phyloP scores from a whole-genome alignment of 1,140 invertebrate genomes.

The Leptopilina clavipes region DNA sequence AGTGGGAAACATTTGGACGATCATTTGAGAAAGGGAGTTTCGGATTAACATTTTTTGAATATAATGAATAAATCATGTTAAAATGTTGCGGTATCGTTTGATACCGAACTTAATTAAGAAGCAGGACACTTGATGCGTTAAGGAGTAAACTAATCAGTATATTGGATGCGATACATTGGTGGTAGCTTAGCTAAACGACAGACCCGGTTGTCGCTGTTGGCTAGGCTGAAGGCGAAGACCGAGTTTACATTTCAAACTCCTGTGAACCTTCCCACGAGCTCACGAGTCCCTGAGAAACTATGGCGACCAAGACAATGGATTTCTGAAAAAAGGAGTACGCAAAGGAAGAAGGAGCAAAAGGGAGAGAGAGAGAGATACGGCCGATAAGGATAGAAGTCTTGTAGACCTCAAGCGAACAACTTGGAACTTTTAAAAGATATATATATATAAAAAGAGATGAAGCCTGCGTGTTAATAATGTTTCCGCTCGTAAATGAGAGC shows the following conservation, averaged over 20 bases:
- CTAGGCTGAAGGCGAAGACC: conserved; percentile 42
- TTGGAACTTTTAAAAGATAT: conserved; percentile 38
- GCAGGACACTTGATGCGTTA: conserved; percentile 45
- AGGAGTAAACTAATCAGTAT: conserved; percentile 55
- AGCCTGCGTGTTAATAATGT: conserved; percentile 67
- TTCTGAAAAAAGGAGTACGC: conserved; percentile 49
- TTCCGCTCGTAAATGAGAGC: conserved; percentile 69
- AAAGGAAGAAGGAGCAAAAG: conserved; percentile 34
- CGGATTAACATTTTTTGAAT: conserved; percentile 43
- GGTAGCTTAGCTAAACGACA: not conserved
- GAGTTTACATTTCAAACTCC: conserved; percentile 69
- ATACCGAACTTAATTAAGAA: conserved; percentile 66
- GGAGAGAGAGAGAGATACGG: conserved; percentile 38
- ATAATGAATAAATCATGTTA: conserved; percentile 60
- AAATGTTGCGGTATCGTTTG: conserved; percentile 36
- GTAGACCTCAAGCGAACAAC: conserved; percentile 10
- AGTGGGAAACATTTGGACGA: too few species aligned
- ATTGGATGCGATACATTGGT: conserved; percentile 61
- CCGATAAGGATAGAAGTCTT: conserved; percentile 45
- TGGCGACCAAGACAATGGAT: conserved; percentile 68
- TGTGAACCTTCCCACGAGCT: conserved; percentile 74
- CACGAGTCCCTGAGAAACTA: conserved; percentile 64
- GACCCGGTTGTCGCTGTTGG: not conserved
- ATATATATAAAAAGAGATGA: conserved; percentile 40
- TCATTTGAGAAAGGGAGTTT: too few species aligned